These are phyloP conservation scores for Agriopis marginaria DNA, from an alignment of 2,888 invertebrate species.

Conservation along the genomic window DNA sequence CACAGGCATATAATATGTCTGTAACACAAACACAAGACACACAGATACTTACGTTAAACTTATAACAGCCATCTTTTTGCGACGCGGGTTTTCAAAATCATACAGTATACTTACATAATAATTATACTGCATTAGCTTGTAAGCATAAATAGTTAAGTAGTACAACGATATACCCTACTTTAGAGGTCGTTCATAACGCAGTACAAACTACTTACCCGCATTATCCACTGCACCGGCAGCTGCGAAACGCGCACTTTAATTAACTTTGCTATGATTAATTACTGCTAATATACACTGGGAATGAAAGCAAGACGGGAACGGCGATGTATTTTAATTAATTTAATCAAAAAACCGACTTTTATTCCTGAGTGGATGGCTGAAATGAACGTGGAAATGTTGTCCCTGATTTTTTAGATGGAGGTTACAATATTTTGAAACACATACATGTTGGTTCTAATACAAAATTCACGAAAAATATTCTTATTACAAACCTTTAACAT, in stretches of 20 bases:
- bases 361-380: slow-evolving; percentile 4
- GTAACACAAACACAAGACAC: too few relatives aligned
- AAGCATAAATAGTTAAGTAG: too few relatives aligned
- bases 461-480: too few relatives aligned
- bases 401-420: neutral
- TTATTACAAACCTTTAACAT: too few relatives aligned
- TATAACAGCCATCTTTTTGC: too few relatives aligned
- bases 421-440: neutral
- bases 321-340: slow-evolving; percentile 23
- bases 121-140: too few relatives aligned
- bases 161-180: too few relatives aligned
- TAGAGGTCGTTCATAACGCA: slow-evolving; percentile 7
- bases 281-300: slow-evolving; percentile 46
- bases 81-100: too few relatives aligned
- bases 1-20: too few relatives aligned
- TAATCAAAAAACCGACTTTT: slow-evolving; percentile 16
- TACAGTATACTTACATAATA: too few relatives aligned
- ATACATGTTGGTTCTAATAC: too few relatives aligned
- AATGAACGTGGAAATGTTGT: neutral
- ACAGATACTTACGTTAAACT: too few relatives aligned
- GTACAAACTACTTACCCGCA: slow-evolving; percentile 34
- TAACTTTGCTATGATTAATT: slow-evolving; percentile 62
- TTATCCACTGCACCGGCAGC: slow-evolving; percentile 33
- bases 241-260: slow-evolving; percentile 55
- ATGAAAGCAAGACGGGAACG: slow-evolving; percentile 23